A percentile compares a stretch with the other conserved stretches of the same genome.
These are phyloP conservation scores for Mesaphorura yosii DNA, from an alignment of 1,140 invertebrate species.

Conservation along the genomic window DNA sequence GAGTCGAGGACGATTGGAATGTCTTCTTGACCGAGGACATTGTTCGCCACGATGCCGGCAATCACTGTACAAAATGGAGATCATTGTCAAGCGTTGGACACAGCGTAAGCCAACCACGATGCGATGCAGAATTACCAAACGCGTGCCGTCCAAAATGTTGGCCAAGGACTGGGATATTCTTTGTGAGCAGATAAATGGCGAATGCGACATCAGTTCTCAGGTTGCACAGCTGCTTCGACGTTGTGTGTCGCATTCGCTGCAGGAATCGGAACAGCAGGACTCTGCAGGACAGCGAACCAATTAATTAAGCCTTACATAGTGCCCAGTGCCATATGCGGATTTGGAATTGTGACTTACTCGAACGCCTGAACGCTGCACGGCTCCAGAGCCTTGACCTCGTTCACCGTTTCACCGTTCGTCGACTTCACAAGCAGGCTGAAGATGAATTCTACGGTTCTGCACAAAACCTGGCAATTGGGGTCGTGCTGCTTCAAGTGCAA, in stretches of 20 bases:
- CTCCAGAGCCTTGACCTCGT: background rate
- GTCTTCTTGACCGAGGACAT: background rate
- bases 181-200: background rate
- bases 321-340: background rate
- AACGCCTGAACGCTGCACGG: background rate
- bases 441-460: conserved; percentile 10
- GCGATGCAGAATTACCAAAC: background rate
- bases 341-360: background rate
- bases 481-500: background rate
- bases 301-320: background rate
- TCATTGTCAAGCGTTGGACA: background rate
- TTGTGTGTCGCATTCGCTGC: background rate
- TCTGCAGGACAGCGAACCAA: background rate
- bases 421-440: background rate
- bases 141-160: conserved; percentile 1
- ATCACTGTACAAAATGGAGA: background rate
- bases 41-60: conserved; percentile 1
- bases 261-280: conserved; percentile 7
- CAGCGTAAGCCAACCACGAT: background rate
- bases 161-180: background rate
- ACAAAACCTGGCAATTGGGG: background rate
- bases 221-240: background rate
- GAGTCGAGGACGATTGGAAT: conserved; percentile 1
- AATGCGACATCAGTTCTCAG: conserved; percentile 18
- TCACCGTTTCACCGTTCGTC: background rate